Percentiles rank a stretch among this genome's conserved stretches.
phyloP scores from a whole-genome alignment of 2,113 vertebrate species.

The Tauraco erythrolophus region DNA sequence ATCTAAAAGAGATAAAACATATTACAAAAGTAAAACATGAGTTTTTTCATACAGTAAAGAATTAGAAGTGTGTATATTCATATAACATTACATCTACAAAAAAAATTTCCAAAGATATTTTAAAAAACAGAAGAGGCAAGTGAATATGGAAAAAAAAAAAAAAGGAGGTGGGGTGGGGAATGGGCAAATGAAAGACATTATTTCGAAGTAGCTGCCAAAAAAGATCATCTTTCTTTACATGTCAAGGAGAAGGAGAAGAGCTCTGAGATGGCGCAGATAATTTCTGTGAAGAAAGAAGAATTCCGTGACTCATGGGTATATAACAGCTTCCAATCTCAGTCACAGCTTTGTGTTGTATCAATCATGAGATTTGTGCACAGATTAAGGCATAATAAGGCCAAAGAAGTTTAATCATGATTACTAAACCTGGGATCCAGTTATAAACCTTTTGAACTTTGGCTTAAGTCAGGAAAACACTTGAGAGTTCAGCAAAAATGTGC shows the following conservation, averaged over 20 bases:
- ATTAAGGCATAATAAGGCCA: neutral
- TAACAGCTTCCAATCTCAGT: neutral
- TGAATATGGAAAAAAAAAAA: neutral
- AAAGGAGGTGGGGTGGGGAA: fast-evolving
- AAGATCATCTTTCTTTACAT: neutral
- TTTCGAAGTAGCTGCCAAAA: neutral
- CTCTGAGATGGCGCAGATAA: neutral
- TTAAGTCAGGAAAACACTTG: neutral
- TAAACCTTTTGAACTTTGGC: neutral
- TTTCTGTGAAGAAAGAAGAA: neutral
- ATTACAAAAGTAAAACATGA: neutral
- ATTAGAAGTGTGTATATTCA: neutral
- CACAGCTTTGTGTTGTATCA: neutral
- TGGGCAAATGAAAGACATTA: neutral
- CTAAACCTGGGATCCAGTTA: constrained; percentile 1
- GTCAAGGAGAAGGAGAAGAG: neutral
- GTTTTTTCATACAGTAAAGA: neutral
- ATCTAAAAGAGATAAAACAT: constrained; percentile 80
- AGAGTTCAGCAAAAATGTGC: neutral
- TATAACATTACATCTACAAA: neutral
- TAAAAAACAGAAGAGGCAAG: neutral
- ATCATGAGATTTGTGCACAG: neutral
- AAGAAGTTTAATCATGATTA: constrained; percentile 33
- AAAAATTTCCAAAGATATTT: neutral
- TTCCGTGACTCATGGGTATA: neutral